Evolutionary conservation across 2,113 vertebrate genomes (phyloP).

Genomic region (Stigmatopora argus): DNA sequence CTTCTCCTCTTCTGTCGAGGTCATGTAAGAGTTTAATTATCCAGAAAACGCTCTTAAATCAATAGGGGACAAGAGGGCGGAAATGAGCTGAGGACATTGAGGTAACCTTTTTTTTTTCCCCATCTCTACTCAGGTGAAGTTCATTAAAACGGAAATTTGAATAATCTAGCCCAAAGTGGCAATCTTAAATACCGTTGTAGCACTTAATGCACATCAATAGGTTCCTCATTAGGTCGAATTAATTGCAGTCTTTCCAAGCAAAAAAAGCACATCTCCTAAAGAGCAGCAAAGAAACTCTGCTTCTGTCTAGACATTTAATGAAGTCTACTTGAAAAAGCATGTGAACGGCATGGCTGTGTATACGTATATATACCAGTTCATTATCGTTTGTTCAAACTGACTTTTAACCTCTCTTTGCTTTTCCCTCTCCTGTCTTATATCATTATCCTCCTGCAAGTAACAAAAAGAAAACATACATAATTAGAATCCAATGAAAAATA

Average conservation of each 20-base stretch:
- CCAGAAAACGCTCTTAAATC: slow-evolving; percentile 30
- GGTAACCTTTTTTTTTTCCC: slow-evolving; percentile 19
- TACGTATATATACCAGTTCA: slow-evolving; percentile 25
- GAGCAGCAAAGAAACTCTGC: slow-evolving; percentile 12
- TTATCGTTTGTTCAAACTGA: slow-evolving; percentile 37
- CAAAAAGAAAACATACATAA: slow-evolving; percentile 43
- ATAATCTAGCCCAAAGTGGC: slow-evolving; percentile 7
- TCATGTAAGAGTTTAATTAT: slow-evolving; percentile 35
- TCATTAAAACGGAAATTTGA: slow-evolving; percentile 15
- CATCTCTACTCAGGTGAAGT: neutral
- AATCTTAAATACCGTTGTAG: slow-evolving; percentile 11
- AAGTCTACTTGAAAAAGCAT: slow-evolving; percentile 27
- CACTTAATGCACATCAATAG: slow-evolving; percentile 16
- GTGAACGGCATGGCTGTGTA: neutral
- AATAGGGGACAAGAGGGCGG: slow-evolving; percentile 32
- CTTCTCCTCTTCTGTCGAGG: slow-evolving; percentile 16
- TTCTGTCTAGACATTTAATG: slow-evolving; percentile 22
- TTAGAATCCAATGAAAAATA: slow-evolving; percentile 42
- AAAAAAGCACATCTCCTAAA: slow-evolving; percentile 3
- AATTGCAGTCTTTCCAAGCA: slow-evolving; percentile 3
- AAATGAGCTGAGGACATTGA: slow-evolving; percentile 26
- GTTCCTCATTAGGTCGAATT: slow-evolving; percentile 12
- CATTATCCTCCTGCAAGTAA: slow-evolving; percentile 39
- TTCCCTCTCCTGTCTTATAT: slow-evolving; percentile 10
- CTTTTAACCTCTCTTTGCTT: slow-evolving; percentile 27